Evolutionary conservation across 2,888 invertebrate genomes (phyloP).

Genomic region (Melieria omissa): DNA sequence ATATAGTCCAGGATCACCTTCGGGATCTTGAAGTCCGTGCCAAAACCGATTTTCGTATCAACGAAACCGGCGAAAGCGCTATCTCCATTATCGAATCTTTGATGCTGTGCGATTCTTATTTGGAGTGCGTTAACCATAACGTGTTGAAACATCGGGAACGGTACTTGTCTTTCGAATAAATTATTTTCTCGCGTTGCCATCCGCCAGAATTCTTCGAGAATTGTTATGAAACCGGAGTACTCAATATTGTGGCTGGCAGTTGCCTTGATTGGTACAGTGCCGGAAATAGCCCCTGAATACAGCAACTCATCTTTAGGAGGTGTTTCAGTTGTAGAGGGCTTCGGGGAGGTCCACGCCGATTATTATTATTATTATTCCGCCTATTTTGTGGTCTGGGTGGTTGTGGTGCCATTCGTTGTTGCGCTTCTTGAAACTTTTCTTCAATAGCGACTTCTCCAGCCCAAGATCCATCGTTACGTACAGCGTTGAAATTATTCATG

Average conservation of each 20-base stretch:
- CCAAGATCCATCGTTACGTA: neutral
- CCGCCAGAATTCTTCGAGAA: neutral
- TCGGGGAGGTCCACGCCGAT: neutral
- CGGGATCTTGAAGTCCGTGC: neutral
- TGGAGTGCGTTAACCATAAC: neutral
- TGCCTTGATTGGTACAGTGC: neutral
- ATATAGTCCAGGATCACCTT: neutral
- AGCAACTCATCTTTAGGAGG: neutral
- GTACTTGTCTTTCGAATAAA: neutral
- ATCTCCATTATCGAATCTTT: neutral
- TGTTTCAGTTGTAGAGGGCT: neutral
- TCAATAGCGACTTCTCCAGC: neutral
- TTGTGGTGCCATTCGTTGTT: neutral
- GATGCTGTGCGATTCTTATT: constrained; percentile 5
- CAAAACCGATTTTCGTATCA: constrained; percentile 5
- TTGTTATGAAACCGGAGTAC: neutral
- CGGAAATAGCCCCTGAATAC: neutral
- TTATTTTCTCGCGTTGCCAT: neutral
- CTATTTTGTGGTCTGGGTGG: neutral
- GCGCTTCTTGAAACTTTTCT: neutral
- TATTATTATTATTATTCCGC: neutral
- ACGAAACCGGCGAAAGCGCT: neutral
- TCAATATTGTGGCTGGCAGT: neutral
- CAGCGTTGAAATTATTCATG: neutral
- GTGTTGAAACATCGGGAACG: neutral